Evolutionary conservation across 23 tunicate species (phyloP).

Genomic region (Phallusia fumigata): DNA sequence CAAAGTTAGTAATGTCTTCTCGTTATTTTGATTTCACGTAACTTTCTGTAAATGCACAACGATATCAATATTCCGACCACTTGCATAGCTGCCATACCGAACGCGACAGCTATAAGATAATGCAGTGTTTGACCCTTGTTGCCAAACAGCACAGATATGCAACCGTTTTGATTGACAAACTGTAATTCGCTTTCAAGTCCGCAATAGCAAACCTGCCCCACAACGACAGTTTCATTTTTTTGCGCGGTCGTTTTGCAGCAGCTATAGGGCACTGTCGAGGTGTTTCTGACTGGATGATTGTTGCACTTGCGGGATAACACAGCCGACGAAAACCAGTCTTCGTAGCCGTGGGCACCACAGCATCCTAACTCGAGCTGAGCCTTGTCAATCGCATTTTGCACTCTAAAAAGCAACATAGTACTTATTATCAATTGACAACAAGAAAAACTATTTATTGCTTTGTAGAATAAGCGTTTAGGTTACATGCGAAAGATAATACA

Average conservation of each 20-base stretch:
- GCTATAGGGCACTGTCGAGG: slow-evolving; percentile 30
- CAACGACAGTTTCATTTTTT: background rate
- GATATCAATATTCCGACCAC: slow-evolving; percentile 28
- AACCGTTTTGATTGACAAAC: slow-evolving; percentile 32
- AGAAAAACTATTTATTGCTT: too few species aligned
- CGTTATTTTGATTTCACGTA: slow-evolving; percentile 17
- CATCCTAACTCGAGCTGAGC: slow-evolving; percentile 54
- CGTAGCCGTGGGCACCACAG: slow-evolving; percentile 37
- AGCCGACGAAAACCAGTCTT: slow-evolving; percentile 36
- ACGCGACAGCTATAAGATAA: slow-evolving; percentile 36
- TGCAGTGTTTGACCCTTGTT: slow-evolving; percentile 46
- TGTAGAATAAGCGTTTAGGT: too few species aligned
- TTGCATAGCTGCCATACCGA: slow-evolving; percentile 46
- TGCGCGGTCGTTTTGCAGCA: slow-evolving; percentile 25
- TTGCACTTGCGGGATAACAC: slow-evolving; percentile 18
- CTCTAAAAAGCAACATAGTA: background rate
- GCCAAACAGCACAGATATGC: slow-evolving; percentile 45
- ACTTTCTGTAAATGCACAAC: slow-evolving; percentile 40
- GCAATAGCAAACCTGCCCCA: slow-evolving; percentile 32
- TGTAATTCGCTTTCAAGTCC: slow-evolving; percentile 22
- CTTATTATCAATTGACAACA: too few species aligned
- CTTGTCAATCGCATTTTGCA: slow-evolving; percentile 26
- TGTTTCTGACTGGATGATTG: background rate
- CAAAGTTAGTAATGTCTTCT: slow-evolving; percentile 32
- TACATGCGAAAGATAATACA: too few species aligned